Evolutionary conservation across 2,888 invertebrate species (phyloP).

Genomic region (Stenurella melanura): DNA sequence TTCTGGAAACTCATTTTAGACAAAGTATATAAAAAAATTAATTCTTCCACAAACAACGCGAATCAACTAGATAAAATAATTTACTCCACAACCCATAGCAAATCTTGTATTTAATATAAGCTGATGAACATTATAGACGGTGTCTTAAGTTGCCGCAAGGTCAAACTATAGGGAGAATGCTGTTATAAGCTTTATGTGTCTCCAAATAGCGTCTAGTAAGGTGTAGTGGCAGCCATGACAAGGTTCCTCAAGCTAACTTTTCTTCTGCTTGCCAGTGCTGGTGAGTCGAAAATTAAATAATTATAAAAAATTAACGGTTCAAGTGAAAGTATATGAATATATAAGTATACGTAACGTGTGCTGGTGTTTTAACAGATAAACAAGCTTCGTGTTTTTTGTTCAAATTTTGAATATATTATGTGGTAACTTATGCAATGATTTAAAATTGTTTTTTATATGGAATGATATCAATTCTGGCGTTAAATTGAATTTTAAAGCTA

Average conservation of each 20-base stretch:
- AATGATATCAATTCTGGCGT: not conserved
- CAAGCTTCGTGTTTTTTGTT: not conserved
- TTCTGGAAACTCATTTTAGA: no score
- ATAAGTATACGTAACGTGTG: constrained; percentile 23
- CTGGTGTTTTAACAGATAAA: constrained; percentile 4
- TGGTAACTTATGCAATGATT: constrained; percentile 12
- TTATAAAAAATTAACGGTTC: constrained; percentile 16
- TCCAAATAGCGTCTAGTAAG: constrained; percentile 45
- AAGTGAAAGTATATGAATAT: constrained; percentile 21
- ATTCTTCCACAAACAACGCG: not conserved
- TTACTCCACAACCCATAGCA: not conserved
- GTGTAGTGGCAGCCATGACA: constrained; percentile 47
- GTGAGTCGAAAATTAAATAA: constrained; percentile 26
- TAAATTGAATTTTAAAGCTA: not conserved
- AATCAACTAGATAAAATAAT: not conserved
- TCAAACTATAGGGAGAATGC: constrained; percentile 36
- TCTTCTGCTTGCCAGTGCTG: constrained; percentile 46
- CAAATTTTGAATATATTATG: not conserved
- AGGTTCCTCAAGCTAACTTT: constrained; percentile 44
- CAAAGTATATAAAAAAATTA: no score
- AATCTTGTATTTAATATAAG: constrained; percentile 19
- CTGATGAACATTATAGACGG: constrained; percentile 15
- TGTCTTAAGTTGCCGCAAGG: constrained; percentile 20
- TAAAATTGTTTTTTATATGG: not conserved
- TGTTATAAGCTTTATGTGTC: constrained; percentile 48